Percentiles rank a stretch among this genome's conserved stretches.
These are phyloP conservation scores for Enteromius anoplus DNA, from an alignment of 2,797 vertebrate genomes.

Conservation along the genomic window DNA sequence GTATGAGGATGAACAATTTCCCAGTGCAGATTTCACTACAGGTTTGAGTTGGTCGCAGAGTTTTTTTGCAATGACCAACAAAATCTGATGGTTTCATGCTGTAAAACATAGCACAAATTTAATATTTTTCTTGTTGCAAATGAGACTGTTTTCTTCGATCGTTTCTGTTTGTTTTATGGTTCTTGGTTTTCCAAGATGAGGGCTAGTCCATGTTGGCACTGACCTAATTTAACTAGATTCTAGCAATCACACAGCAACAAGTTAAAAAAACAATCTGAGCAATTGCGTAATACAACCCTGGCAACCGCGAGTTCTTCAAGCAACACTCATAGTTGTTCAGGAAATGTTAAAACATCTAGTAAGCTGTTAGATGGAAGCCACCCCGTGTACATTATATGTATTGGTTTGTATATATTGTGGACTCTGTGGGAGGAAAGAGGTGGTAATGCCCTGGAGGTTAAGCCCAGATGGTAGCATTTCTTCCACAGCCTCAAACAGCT, in stretches of 20 bases:
- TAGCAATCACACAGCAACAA: not conserved
- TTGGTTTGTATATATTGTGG: slow-evolving; percentile 31
- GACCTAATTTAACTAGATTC: not conserved
- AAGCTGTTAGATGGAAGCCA: slow-evolving; percentile 16
- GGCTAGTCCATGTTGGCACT: not conserved
- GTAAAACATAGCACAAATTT: not conserved
- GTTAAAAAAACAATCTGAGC: slow-evolving; percentile 7
- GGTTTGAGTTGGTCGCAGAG: not conserved
- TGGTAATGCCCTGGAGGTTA: slow-evolving; percentile 50
- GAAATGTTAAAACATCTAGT: slow-evolving; percentile 17
- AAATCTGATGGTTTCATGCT: not conserved
- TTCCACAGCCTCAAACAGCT: slow-evolving; percentile 56
- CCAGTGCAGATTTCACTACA: not conserved
- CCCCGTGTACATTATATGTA: not conserved
- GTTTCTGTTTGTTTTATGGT: not conserved
- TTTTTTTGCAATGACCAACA: not conserved
- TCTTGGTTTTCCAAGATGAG: not conserved
- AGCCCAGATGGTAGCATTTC: slow-evolving; percentile 53
- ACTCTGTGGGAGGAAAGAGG: slow-evolving; percentile 38
- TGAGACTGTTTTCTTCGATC: not conserved
- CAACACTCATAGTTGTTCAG: slow-evolving; percentile 24
- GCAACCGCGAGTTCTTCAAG: not conserved
- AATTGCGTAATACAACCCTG: not conserved
- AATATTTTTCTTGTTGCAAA: not conserved
- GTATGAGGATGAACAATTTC: not conserved